Evolutionary conservation across 2,113 vertebrate species (phyloP), one percentile per base, ranked within the genome.

Genomic region (Trichomycterus rosablanca): DNA sequence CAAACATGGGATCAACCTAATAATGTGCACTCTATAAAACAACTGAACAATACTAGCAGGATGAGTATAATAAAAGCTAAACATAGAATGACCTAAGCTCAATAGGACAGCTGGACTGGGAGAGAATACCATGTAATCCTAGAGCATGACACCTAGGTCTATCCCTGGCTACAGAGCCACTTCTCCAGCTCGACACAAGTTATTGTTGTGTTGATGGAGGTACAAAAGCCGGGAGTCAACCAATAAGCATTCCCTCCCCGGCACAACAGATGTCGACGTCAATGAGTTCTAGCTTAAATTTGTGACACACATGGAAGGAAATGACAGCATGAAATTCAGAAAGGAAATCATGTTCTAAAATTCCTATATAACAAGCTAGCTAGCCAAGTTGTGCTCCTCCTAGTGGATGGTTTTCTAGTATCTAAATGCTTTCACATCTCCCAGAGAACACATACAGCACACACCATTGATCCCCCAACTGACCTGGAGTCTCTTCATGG

Each of bases 401-500:
- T n/a, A n/a, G n/a, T n/a, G n/a, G n/a, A n/a, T n/a, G n/a, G n/a
- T n/a, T n/a, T n/a, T n/a, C n/a, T n/a, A n/a, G n/a, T n/a, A n/a
- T n/a, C n/a, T n/a, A n/a, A n/a, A n/a, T n/a, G n/a, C n/a, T n/a
- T n/a, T n/a, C n/a, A n/a, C n/a, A n/a, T n/a, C n/a, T n/a, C n/a
- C n/a, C n/a, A n/a, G n/a, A n/a, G n/a, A n/a, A n/a, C n/a, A n/a
- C 12, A 14, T 39, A 3, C 35, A 7, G 3, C 26, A 12, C 22
- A 10, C 37, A 35, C 18, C 37, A 28, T 30, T 39, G 32, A 37
- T 12, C 14, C 23, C 15, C 10, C 28, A 20, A n/a, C 84, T 78
- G 59, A 98, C 96, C 93, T 98, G 96, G 24, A 98, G 90, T 49
- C 95, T 85, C 79, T 92, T 97, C 96, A 98, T 98, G 73, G 94